Evolutionary conservation across 1,140 invertebrate species (phyloP), one percentile per base, ranked within the genome.

Genomic region (Aplysia californica): DNA sequence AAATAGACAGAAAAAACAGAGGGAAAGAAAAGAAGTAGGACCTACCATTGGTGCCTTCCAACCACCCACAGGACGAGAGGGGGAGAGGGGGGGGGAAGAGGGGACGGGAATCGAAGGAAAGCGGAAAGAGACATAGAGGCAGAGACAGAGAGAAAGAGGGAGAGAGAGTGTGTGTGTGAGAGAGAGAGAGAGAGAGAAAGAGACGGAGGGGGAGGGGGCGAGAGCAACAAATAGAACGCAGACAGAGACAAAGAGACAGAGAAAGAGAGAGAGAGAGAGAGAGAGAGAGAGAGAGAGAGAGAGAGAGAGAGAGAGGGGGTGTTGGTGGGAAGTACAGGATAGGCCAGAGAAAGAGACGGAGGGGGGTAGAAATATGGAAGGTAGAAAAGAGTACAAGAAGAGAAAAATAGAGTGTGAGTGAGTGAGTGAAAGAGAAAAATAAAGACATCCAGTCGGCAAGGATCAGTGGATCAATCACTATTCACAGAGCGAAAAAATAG

Each of bases 161-260:
- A n/a, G n/a, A n/a, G n/a, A n/a, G 10, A 36, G 70, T 31, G 70
- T 31, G 55, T 0, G 29, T 18, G 58, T 39, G 33, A 39, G 35
- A 18, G 21, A 74, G 23, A 29, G 35, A 31, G 58, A 64, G 35
- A 23, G 29, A 38, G 41, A 41, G 38, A 41, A n/a, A n/a, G n/a
- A n/a, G n/a, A n/a, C n/a, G n/a, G n/a, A n/a, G n/a, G n/a, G n/a
- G n/a, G n/a, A n/a, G 26, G 35, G 41, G 36, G 38, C 26, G 41
- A 38, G 41, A 41, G 38, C 26, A 67, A 38, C 36, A 38, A 39
- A 41, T 18, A 23, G 26, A 23, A 39, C 15, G 23, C 15, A 67
- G 65, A 39, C 26, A 35, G 36, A 67, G 65, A 67, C 26, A 35
- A 41, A 67, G 65, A 41, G 15, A 35, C 15, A 67, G 65, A 39